phyloP scores from a whole-genome alignment of 2,888 invertebrate genomes.

The Cyrtodaria siliqua region DNA sequence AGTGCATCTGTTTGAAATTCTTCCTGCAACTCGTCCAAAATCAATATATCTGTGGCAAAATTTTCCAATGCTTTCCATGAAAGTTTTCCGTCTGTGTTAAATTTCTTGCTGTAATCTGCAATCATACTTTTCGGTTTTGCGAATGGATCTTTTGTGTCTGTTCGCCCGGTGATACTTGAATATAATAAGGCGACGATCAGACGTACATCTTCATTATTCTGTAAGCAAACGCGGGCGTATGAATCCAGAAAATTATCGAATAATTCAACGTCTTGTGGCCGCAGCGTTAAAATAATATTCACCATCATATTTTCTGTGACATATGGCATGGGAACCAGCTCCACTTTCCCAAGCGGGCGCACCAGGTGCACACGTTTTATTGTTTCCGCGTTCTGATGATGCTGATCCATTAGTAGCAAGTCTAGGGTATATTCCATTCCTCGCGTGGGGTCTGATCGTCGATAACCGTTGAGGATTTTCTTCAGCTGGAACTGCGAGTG shows the following conservation, averaged over 20 bases:
- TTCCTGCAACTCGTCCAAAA: conserved; percentile 90
- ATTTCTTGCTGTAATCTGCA: conserved; percentile 89
- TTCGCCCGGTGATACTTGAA: conserved; percentile 70
- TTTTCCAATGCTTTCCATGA: conserved; percentile 86
- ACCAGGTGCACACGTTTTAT: conserved; percentile 91
- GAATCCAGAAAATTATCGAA: conserved; percentile 90
- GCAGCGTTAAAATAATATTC: conserved; percentile 91
- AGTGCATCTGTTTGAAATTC: conserved; percentile 90
- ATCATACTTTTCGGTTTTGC: conserved; percentile 89
- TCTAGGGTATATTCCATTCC: conserved; percentile 95
- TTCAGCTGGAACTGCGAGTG: conserved; percentile 85
- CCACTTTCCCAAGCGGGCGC: conserved; percentile 94
- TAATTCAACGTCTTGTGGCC: conserved; percentile 86
- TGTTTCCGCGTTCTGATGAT: conserved; percentile 57
- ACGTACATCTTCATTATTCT: conserved; percentile 92
- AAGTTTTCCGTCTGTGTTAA: conserved; percentile 89
- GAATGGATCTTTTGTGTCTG: conserved; percentile 87
- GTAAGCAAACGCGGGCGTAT: conserved; percentile 91
- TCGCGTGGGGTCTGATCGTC: conserved; percentile 92
- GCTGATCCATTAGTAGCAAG: conserved; percentile 80
- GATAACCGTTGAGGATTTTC: conserved; percentile 89
- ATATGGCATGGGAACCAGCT: conserved; percentile 96
- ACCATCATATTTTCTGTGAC: conserved; percentile 97
- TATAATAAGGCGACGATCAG: conserved; percentile 91
- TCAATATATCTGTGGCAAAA: conserved; percentile 87